Evolutionary conservation across 2,888 invertebrate species (phyloP), one percentile per base, ranked within the genome.

Genomic region (Blomia tropicalis): DNA sequence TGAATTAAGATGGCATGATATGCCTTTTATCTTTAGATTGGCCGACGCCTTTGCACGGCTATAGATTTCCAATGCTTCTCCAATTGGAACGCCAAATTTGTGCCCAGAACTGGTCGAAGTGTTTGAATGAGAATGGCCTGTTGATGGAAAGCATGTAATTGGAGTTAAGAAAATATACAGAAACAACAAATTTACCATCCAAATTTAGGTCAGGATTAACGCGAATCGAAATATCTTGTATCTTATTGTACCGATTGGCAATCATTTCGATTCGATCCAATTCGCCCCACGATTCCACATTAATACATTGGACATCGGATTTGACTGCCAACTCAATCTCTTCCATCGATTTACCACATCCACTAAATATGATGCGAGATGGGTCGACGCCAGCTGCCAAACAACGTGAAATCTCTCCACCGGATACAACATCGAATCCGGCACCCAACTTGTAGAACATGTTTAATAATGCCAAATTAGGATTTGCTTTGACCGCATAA

Each of bases 261-360:
- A 70, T 66, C 58, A 66, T 31, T n/a, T 70, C 65, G 1, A 74
- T 71, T 58, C 71, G 71, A 31, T 68, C 63, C 17, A 74, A 67
- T 66, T 75, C 74, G 65, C 74, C 74, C 14, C 68, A 47, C n/a
- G 74, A 73, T 65, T 76, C 75, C 1, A 75, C 70, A 63, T 75
- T 75, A 23, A 76, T 66, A n/a, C 59, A 64, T 5, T 31, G 14
- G n/a, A 65, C 31, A 1, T 70, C 72, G 19, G 67, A 61, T 25
- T 69, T 66, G 2, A 75, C 67, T 0, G 74, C 75, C 44, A 72
- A 56, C 30, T 71, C 70, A 2, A 74, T 69, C 66, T 75, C 75
- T 72, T 61, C 43, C 25, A 62, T 7, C 17, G 59, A 29, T 32
- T 67, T 64, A 3, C 75, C 74, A 67, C 74, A 74, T 4, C 76